Base-by-base conservation (phyloP, 2,888 invertebrate species). In the Mesopsocus fuscifrons region DNA sequence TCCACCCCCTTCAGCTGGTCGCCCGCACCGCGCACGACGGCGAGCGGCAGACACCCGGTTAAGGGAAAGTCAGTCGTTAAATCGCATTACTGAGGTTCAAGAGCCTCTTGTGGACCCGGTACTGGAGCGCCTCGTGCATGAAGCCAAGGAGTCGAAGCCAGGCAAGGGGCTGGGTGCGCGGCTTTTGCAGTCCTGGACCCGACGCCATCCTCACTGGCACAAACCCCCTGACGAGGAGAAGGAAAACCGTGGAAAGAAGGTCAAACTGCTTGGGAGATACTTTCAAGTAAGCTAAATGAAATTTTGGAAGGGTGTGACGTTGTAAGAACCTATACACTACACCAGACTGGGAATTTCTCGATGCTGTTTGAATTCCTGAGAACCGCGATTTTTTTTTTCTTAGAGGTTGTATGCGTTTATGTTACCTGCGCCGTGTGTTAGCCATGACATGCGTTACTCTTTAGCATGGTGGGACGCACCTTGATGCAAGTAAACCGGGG, bases 21-120 rank as follows among this genome's bases (percentile, higher is more conserved):
- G 46, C 2, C 52, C 53, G 5, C 45, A 44, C 22, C 71, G 70
- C 53, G 64, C 69, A 49, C 57, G 72, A 45, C 60, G 72, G 49
- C 59, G 71, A 51, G 65, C 66, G n/a, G 69, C 73, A 1, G 74
- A 77, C 52, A 73, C 76, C 2, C 63, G 71, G 49, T 61, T 85
- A 44, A 68, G 84, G 8, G 84, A 85, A 63, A 83, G 82, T 51
- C 83, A 85, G 56, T 84, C 84, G 20, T 63, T 85, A 47, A 85
- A 84, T 60, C 72, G 84, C 49, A 84, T 85, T 49, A 83, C 83
- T 13, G 85, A 85, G 63, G 83, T 83, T 49, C 82, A 83, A 59
- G 83, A 83, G 58, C 78, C 74, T 43, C 71, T 63, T 30, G 47
- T 51, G 40, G 47, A 18, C 3, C 11, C n/a, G 13, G 22, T 33